Base-by-base conservation (phyloP, 2,888 invertebrate genomes). In the Stenolophus ochropezus region DNA sequence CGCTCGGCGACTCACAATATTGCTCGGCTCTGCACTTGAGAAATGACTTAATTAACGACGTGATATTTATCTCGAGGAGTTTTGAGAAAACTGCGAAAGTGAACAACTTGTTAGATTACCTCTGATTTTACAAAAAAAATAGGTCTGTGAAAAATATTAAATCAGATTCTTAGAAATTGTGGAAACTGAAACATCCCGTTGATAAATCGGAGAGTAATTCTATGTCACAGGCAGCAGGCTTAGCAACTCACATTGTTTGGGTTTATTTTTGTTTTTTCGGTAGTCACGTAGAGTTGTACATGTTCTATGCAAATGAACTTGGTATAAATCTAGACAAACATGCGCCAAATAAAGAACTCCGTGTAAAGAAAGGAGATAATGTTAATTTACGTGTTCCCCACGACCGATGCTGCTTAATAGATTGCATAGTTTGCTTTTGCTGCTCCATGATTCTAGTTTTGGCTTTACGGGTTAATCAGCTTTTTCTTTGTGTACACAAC, bases 21-120 rank as follows among this genome's bases (percentile, higher is more conserved):
- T 61, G 61, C 23, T 42, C 25, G 8, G 23, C 25, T 8, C 42
- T 71, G 33, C 71, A 42, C 42, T 71, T 71, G 77, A 61, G 61
- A 61, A 61, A 77, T 20, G 79, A 49, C 25, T 71, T 79, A 79
- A 79, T 79, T 79, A 79, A 79, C 79, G 71, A 27, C 33, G 27
- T 47, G 79, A 79, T 79, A 79, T 79, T 79, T 79, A 79, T 79
- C 79, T 53, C 76, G 71, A 25, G 53, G 71, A 79, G 69, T 79
- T 71, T 79, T 79, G 79, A 79, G 53, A 58, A 61, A 47, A 65
- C 21, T 8, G 23, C 5, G 73, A 73, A 73, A 73, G 73, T 73
- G 73, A 73, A 73, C 49, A 73, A 51, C 73, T 49, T n/a, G n/a
- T n/a, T n/a, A n/a, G n/a, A n/a, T n/a, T n/a, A n/a, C n/a, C n/a